Evolutionary conservation across 2,797 vertebrate species (phyloP).

Genomic region (Siniperca scherzeri): DNA sequence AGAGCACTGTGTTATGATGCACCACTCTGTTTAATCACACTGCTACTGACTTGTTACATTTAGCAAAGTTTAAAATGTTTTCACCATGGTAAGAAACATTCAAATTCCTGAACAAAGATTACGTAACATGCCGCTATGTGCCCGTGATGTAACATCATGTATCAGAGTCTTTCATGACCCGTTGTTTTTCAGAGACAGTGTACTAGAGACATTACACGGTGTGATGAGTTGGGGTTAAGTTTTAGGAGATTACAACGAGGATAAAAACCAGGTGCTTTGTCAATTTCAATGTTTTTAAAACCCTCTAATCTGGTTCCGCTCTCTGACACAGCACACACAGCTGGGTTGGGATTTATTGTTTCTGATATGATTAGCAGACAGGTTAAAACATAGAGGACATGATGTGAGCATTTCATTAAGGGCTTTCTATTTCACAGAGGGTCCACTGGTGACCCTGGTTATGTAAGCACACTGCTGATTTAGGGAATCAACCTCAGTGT

Average conservation of each 20-base stretch:
- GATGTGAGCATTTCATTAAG: slow-evolving; percentile 61
- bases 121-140: slow-evolving; percentile 29
- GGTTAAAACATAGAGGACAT: slow-evolving; percentile 66
- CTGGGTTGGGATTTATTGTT: slow-evolving; percentile 71
- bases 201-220: slow-evolving; percentile 57
- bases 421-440: slow-evolving; percentile 51
- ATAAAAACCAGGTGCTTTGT: slow-evolving; percentile 80
- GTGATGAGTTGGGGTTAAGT: slow-evolving; percentile 64
- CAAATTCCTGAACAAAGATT: slow-evolving; percentile 44
- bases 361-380: slow-evolving; percentile 70
- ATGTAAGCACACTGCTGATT: slow-evolving; percentile 53
- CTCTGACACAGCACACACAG: slow-evolving; percentile 64
- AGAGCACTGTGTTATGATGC: slow-evolving; percentile 38
- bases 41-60: slow-evolving; percentile 22
- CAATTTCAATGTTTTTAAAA: slow-evolving; percentile 78
- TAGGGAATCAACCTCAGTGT: slow-evolving; percentile 47
- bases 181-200: slow-evolving; percentile 48
- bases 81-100: slow-evolving; percentile 26
- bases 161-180: slow-evolving; percentile 40
- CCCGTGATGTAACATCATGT: slow-evolving; percentile 44
- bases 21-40: slow-evolving; percentile 54
- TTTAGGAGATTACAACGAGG: slow-evolving; percentile 79
- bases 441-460: slow-evolving; percentile 56
- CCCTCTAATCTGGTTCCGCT: slow-evolving; percentile 76
- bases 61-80: slow-evolving; percentile 34